These are phyloP conservation scores for Tetranychus piercei DNA, from an alignment of 2,888 invertebrate species.

Conservation along the genomic window DNA sequence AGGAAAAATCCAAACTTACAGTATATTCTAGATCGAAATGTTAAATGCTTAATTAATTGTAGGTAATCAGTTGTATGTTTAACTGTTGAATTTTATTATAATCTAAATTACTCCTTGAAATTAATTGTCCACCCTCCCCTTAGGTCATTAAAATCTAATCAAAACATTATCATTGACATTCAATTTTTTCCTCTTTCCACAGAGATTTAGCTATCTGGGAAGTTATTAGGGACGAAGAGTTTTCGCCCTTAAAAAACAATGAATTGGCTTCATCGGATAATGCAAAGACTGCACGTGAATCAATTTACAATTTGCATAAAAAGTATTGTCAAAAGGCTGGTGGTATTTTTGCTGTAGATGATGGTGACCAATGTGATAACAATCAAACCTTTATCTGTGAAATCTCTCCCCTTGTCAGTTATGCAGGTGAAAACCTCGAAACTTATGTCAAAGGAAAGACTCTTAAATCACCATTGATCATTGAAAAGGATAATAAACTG, in stretches of 20 bases:
- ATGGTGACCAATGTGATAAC: not conserved
- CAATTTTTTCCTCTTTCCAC: constrained; percentile 15
- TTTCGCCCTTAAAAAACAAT: constrained; percentile 88
- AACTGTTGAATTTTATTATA: no score
- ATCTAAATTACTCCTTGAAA: not conserved
- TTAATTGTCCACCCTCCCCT: no score
- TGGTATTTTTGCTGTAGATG: constrained; percentile 41
- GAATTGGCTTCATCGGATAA: constrained; percentile 73
- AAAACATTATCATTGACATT: not conserved
- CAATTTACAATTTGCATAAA: constrained; percentile 30
- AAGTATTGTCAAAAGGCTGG: constrained; percentile 63
- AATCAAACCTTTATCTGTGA: constrained; percentile 41
- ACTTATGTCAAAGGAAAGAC: constrained; percentile 37
- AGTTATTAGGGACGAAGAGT: constrained; percentile 73
- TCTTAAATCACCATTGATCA: not conserved
- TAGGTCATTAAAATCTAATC: no score
- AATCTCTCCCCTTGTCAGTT: constrained; percentile 74
- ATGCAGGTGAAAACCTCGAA: constrained; percentile 67
- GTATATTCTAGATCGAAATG: no score
- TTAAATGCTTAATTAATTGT: no score
- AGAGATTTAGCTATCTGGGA: constrained; percentile 76
- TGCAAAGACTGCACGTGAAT: constrained; percentile 56
- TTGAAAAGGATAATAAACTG: not conserved
- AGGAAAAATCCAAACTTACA: no score
- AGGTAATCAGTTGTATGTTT: no score